Percentiles rank a stretch among this genome's conserved stretches.
Evolutionary conservation across 1,140 invertebrate species (phyloP).

Genomic region (Dinoponera quadriceps): DNA sequence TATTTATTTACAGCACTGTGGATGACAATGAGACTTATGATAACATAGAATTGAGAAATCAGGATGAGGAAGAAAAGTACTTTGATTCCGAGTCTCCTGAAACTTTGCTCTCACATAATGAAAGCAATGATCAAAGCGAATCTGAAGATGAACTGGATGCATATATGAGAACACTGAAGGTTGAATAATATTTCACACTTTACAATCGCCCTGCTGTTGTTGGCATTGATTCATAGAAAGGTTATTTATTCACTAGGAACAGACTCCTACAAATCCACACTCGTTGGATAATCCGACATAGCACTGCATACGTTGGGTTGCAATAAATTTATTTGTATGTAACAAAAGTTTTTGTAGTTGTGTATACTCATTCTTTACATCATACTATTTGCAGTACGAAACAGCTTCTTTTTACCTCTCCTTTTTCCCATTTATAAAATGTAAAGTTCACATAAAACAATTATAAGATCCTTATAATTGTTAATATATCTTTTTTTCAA

Average conservation of each 20-base stretch:
- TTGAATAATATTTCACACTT: conserved; percentile 79
- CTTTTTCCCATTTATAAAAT: no score
- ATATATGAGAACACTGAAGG: conserved; percentile 88
- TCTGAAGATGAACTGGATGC: conserved; percentile 90
- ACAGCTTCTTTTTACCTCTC: no score
- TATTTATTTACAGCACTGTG: conserved; percentile 84
- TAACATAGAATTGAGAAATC: conserved; percentile 88
- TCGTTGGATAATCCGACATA: conserved; percentile 67
- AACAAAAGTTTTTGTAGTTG: conserved; percentile 35
- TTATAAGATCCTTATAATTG: not conserved
- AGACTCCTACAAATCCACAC: conserved; percentile 62
- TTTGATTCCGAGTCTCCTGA: conserved; percentile 93
- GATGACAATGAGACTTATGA: conserved; percentile 93
- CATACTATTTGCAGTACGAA: not conserved
- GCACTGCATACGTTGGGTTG: conserved; percentile 35
- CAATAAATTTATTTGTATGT: conserved; percentile 49
- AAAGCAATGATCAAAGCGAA: conserved; percentile 79
- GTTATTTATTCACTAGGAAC: conserved; percentile 80
- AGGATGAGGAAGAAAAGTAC: conserved; percentile 95
- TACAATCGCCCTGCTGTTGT: conserved; percentile 57
- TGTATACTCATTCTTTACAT: not conserved
- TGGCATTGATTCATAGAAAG: conserved; percentile 68
- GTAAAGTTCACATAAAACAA: not conserved
- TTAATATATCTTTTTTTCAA: not conserved
- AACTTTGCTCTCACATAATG: conserved; percentile 83